Evolutionary conservation across 2,888 invertebrate species (phyloP).

Genomic region (Agrochola circellaris): DNA sequence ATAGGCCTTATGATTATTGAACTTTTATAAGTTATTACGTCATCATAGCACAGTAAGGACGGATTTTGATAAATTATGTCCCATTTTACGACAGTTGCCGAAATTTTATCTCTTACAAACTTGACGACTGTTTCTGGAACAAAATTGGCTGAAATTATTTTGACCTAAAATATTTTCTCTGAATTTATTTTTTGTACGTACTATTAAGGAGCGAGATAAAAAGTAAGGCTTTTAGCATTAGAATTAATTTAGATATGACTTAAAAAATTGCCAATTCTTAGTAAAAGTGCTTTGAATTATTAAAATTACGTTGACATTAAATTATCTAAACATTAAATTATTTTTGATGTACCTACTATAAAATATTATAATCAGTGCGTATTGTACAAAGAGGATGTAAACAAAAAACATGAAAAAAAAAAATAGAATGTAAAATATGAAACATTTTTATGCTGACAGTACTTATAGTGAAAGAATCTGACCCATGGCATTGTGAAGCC

Average conservation of each 20-base stretch:
- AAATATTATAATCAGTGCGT: background rate
- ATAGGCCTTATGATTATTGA: background rate
- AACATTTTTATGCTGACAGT: slow-evolving; percentile 56
- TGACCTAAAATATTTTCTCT: slow-evolving; percentile 1
- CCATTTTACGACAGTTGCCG: slow-evolving; percentile 31
- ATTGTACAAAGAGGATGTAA: background rate
- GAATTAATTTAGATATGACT: slow-evolving; percentile 8
- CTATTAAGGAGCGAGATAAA: too few relatives aligned
- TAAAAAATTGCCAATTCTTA: background rate
- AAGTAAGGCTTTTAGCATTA: background rate
- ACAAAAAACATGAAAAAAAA: background rate
- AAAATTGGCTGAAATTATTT: background rate
- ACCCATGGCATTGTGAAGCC: slow-evolving; percentile 74
- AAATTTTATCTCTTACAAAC: background rate
- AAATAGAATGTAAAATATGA: background rate
- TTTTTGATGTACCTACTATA: too few relatives aligned
- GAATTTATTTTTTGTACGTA: background rate
- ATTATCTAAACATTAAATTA: too few relatives aligned
- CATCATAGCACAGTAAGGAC: slow-evolving; percentile 13
- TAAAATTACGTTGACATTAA: too few relatives aligned
- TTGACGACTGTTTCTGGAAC: background rate
- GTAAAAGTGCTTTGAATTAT: background rate
- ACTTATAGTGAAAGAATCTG: slow-evolving; percentile 73
- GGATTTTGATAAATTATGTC: slow-evolving; percentile 39
- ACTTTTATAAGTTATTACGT: slow-evolving; percentile 28